These are phyloP conservation scores for Mus spretus DNA, from an alignment of 2,797 vertebrate genomes.

Conservation along the genomic window DNA sequence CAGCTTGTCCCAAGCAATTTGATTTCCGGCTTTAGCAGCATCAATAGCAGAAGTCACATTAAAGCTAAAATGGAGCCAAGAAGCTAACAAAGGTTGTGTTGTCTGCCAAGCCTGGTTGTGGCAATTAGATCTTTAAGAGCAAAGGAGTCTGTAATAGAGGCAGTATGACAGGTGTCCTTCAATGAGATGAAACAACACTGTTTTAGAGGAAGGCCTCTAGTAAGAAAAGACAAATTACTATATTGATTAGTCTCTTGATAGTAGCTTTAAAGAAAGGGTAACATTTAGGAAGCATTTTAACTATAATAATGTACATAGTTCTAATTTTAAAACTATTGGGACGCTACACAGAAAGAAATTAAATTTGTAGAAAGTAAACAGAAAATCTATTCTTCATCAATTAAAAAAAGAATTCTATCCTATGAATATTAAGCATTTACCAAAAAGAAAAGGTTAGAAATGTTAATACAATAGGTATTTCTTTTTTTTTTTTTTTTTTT, in stretches of 20 bases:
- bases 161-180: background rate
- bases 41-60: background rate
- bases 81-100: conserved; percentile 26
- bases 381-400: background rate
- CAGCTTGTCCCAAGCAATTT: background rate
- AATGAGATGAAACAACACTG: background rate
- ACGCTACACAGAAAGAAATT: background rate
- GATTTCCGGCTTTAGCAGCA: conserved; percentile 1
- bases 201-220: background rate
- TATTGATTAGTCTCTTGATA: background rate
- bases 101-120: background rate
- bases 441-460: conserved; percentile 7
- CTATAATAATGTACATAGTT: background rate
- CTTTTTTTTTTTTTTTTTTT: too few relatives aligned
- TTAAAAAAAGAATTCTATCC: background rate
- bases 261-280: background rate
- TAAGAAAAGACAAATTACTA: conserved; percentile 11
- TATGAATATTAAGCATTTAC: background rate
- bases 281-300: background rate
- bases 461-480: background rate
- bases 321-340: conserved; percentile 41
- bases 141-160: background rate
- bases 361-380: background rate
- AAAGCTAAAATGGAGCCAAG: background rate
- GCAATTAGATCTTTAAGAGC: conserved; percentile 44